Conservation (phyloP, 1,140 invertebrate species). For the Chironomus tepperi region DNA sequence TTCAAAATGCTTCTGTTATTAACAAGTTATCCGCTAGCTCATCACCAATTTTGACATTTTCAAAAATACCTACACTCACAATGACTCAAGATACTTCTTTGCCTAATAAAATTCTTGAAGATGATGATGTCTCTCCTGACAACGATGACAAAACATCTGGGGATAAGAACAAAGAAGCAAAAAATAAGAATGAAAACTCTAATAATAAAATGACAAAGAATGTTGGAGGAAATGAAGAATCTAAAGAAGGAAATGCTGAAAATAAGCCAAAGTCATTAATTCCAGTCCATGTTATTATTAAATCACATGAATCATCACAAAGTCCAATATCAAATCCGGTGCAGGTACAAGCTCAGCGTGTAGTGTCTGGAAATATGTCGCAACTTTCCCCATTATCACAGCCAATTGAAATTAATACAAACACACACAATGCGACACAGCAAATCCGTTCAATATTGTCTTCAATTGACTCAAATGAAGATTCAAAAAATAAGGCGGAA, state of each 20-base stretch:
- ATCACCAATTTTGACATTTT: constrained; percentile 27
- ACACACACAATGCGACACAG: constrained; percentile 59
- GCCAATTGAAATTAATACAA: constrained; percentile 58
- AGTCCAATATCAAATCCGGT: constrained; percentile 26
- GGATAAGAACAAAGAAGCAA: constrained; percentile 31
- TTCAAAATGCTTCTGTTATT: constrained; percentile 39
- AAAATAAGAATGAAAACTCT: background rate
- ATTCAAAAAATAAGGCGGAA: constrained; percentile 26
- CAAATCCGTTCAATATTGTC: constrained; percentile 55
- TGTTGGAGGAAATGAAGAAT: constrained; percentile 18
- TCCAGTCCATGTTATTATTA: constrained; percentile 31
- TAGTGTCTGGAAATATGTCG: constrained; percentile 37
- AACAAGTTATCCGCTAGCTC: constrained; percentile 32
- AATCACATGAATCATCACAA: constrained; percentile 30
- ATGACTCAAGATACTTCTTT: constrained; percentile 47
- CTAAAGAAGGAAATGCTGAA: constrained; percentile 29
- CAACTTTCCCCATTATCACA: constrained; percentile 60
- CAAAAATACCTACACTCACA: constrained; percentile 45
- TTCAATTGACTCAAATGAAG: constrained; percentile 42
- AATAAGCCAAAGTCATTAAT: constrained; percentile 34
- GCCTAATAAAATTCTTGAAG: constrained; percentile 53
- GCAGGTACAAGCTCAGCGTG: background rate
- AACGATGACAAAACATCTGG: constrained; percentile 39
- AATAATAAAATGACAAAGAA: constrained; percentile 23
- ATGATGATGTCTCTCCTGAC: constrained; percentile 49